Evolutionary conservation across 2,113 vertebrate genomes (phyloP).

Genomic region (Damaliscus lunatus): DNA sequence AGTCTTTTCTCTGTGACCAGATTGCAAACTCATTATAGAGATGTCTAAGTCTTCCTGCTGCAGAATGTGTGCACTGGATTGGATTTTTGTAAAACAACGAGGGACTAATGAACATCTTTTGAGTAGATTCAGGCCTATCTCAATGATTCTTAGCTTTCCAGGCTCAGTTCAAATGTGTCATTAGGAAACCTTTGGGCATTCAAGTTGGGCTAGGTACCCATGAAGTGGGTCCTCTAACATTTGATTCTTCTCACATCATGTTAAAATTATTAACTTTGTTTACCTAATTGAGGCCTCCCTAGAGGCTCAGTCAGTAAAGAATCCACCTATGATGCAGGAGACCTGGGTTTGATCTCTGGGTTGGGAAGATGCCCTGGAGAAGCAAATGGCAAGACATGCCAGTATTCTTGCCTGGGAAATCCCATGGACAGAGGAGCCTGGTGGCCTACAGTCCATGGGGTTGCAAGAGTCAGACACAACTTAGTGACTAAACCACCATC

Average conservation of each 20-base stretch:
- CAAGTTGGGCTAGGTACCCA: neutral
- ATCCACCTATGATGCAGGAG: neutral
- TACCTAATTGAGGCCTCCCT: neutral
- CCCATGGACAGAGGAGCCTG: neutral
- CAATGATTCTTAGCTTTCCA: neutral
- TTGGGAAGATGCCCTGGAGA: neutral
- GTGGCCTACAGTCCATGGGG: neutral
- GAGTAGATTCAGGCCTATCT: neutral
- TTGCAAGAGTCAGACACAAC: neutral
- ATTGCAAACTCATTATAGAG: neutral
- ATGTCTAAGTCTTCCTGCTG: neutral
- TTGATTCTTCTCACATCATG: neutral
- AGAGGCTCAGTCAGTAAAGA: neutral
- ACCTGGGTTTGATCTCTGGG: neutral
- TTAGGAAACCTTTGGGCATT: neutral
- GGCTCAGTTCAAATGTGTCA: neutral
- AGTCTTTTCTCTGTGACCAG: neutral
- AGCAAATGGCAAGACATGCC: neutral
- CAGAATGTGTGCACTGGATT: neutral
- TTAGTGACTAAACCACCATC: neutral
- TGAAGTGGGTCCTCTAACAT: neutral
- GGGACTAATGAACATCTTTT: neutral
- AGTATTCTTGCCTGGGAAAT: neutral
- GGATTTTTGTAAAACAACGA: neutral
- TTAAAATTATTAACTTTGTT: neutral